A percentile compares a stretch with the other conserved stretches of the same genome.
These are phyloP conservation scores for Pseudochromis fuscus DNA, from an alignment of 2,797 vertebrate genomes.

Conservation along the genomic window DNA sequence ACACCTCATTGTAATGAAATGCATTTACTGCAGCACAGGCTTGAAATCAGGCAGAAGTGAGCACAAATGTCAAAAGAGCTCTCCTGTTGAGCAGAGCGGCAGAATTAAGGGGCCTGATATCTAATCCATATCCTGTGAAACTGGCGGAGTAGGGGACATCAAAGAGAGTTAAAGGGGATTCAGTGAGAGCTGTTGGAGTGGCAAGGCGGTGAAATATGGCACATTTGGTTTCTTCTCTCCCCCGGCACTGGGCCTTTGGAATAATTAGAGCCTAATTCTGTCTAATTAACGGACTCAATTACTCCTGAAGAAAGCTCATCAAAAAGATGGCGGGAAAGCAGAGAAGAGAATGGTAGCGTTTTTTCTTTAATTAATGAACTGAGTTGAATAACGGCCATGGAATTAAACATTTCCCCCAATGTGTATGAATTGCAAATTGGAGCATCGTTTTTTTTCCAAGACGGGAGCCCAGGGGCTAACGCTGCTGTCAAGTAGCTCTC, in stretches of 20 bases:
- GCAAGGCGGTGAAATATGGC: constrained; percentile 82
- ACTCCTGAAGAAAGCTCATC: constrained; percentile 89
- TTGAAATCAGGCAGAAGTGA: constrained; percentile 82
- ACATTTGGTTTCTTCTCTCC: constrained; percentile 79
- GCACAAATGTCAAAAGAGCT: constrained; percentile 80
- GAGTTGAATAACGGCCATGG: constrained; percentile 86
- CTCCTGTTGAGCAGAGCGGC: constrained; percentile 79
- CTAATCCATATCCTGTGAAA: constrained; percentile 85
- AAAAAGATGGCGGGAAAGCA: constrained; percentile 85
- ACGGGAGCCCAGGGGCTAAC: constrained; percentile 83
- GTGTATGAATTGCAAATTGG: constrained; percentile 88
- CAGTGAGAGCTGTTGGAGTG: constrained; percentile 73
- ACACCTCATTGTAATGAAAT: constrained; percentile 86
- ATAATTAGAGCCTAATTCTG: constrained; percentile 89
- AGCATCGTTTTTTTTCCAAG: constrained; percentile 69
- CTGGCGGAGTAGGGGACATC: constrained; percentile 80
- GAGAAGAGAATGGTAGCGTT: constrained; percentile 80
- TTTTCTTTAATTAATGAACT: constrained; percentile 89
- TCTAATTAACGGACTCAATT: constrained; percentile 90
- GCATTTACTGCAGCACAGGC: constrained; percentile 79
- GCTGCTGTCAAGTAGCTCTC: constrained; percentile 85
- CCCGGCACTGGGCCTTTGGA: constrained; percentile 84
- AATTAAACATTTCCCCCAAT: constrained; percentile 87
- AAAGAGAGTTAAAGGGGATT: constrained; percentile 83
- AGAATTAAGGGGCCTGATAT: constrained; percentile 80